Base-by-base conservation (phyloP, 2,888 invertebrate species). In the Strigamia maritima region DNA sequence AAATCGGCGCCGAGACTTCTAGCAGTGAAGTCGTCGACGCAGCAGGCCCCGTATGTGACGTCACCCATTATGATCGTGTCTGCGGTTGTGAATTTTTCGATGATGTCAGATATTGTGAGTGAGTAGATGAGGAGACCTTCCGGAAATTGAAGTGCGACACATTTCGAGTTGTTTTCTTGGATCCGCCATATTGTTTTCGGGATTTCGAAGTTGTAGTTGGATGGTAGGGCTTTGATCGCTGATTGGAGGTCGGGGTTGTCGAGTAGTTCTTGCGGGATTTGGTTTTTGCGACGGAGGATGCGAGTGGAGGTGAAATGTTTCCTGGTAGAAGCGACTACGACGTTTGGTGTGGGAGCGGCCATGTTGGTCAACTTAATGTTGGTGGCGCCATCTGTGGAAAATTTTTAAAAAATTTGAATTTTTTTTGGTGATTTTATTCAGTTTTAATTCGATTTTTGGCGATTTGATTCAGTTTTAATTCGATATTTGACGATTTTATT, bases 21-120 rank as follows among this genome's bases (percentile, higher is more conserved):
- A 0, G 98, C 98, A 0, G 97, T 96, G 85, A 92, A 94, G 88
- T 99, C 99, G 85, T 99, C 99, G 14, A 99, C 92, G 86, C 99
- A 99, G 86, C 99, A 99, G 0, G 99, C 99, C 49, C 99, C 99
- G 85, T 99, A 99, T 0, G 99, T 98, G 19, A 99, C 98, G 87
- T 99, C 99, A 8, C 97, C 98, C 95, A 99, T 95, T 81, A 99
- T 97, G 76, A 98, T 90, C 0, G 94, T 93, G 83, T 98, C 97
- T 1, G 94, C 95, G 44, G 90, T 90, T 1, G 95, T 94, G 84
- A 96, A 95, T 79, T 86, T 86, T 86, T 95, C 93, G 82, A 98
- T 92, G 81, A 99, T 96, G 85, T 98, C 97, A 81, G 95, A 92
- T 80, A 99, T 92, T 2, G 94, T 92, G 81, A 96, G 94, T 0